Conservation (phyloP, 2,113 vertebrate genomes). For the Paramisgurnus dabryanus region DNA sequence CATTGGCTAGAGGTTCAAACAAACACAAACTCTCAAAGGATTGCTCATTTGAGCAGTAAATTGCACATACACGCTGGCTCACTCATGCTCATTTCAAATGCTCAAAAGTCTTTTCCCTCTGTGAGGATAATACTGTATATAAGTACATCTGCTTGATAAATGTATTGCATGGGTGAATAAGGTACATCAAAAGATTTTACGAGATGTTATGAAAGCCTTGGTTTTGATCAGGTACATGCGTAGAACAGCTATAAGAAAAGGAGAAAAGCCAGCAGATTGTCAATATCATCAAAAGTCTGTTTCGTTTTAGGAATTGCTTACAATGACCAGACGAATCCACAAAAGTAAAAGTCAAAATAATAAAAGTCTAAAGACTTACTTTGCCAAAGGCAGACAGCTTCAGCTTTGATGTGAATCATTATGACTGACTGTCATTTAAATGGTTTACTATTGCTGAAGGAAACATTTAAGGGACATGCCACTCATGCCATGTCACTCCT, state of each 20-base stretch:
- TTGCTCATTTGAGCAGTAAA: slow-evolving; percentile 22
- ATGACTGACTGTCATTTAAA: background rate
- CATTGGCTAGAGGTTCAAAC: slow-evolving; percentile 17
- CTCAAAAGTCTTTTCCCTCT: slow-evolving; percentile 23
- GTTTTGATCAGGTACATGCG: slow-evolving; percentile 26
- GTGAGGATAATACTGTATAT: slow-evolving; percentile 17
- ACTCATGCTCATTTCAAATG: slow-evolving; percentile 30
- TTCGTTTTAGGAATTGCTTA: background rate
- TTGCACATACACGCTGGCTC: slow-evolving; percentile 3
- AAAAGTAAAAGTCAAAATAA: background rate
- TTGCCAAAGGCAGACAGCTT: background rate
- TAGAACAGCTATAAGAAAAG: background rate
- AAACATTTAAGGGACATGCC: background rate
- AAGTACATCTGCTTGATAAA: slow-evolving; percentile 18
- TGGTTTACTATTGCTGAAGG: slow-evolving; percentile 6
- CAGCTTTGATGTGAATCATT: background rate
- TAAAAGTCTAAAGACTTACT: background rate
- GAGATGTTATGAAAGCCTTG: slow-evolving; percentile 6
- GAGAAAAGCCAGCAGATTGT: background rate
- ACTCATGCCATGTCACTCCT: background rate
- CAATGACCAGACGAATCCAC: background rate
- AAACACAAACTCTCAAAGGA: slow-evolving; percentile 30
- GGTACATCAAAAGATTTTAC: slow-evolving; percentile 29
- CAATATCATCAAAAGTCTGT: background rate
- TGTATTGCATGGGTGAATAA: slow-evolving; percentile 4